A percentile compares a stretch with the other conserved stretches of the same genome.
These are phyloP conservation scores for Macaria notata DNA, from an alignment of 2,888 invertebrate genomes.

Conservation along the genomic window DNA sequence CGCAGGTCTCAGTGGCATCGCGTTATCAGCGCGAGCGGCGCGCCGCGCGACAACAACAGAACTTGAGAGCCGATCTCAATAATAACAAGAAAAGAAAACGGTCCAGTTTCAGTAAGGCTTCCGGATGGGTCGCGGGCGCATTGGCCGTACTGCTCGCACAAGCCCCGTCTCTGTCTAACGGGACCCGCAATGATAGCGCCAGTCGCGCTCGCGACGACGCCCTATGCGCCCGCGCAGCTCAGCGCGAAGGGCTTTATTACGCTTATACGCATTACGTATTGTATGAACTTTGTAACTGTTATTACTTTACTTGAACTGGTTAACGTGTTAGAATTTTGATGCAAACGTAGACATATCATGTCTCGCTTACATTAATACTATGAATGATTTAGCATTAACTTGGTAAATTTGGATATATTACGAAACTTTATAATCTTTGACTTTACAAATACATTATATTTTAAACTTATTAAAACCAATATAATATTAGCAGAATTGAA, in stretches of 20 bases:
- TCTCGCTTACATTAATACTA: no score
- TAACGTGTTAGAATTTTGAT: no score
- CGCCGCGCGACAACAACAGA: conserved; percentile 81
- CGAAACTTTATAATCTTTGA: no score
- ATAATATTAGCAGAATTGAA: no score
- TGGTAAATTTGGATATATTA: no score
- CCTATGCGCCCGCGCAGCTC: conserved; percentile 44
- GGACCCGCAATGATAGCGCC: conserved; percentile 71
- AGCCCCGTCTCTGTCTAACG: conserved; percentile 74
- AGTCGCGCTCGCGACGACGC: conserved; percentile 74
- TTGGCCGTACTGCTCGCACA: conserved; percentile 59
- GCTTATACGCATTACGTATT: conserved; percentile 32
- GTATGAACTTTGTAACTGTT: not conserved
- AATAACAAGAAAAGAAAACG: conserved; percentile 83
- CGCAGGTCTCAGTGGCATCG: conserved; percentile 76
- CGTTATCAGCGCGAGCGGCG: conserved; percentile 79
- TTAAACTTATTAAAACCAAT: no score
- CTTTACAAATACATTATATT: no score
- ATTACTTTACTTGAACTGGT: no score
- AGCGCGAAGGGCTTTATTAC: conserved; percentile 42
- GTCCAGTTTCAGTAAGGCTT: conserved; percentile 82
- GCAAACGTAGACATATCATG: no score
- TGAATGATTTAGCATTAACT: no score
- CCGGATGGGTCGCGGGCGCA: conserved; percentile 78
- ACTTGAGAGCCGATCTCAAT: conserved; percentile 80